Percentiles rank a stretch among this genome's conserved stretches.
Conservation (phyloP, 2,888 invertebrate species). For the Himalopsyche kuldschensis region DNA sequence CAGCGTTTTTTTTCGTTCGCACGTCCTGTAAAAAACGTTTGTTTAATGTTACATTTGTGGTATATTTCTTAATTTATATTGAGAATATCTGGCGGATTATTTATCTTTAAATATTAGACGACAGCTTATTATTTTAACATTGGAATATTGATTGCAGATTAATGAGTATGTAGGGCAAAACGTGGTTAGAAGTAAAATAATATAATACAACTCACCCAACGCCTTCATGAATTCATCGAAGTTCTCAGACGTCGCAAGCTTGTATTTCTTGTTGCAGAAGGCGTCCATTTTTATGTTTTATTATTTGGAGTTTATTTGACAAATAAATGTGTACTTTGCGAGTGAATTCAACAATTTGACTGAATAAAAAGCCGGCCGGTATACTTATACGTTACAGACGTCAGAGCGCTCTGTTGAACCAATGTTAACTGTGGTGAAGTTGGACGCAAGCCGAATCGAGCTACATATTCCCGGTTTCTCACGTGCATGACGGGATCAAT, state of each 20-base stretch:
- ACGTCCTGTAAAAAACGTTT: no score
- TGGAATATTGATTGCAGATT: no score
- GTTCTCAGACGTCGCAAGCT: constrained; percentile 67
- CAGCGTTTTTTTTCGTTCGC: no score
- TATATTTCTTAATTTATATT: no score
- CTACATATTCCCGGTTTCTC: not conserved
- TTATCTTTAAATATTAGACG: no score
- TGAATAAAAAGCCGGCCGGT: constrained; percentile 1
- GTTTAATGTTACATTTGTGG: no score
- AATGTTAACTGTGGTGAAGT: constrained; percentile 6
- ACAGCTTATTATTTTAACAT: no score
- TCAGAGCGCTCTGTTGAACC: not conserved
- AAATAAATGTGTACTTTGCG: not conserved
- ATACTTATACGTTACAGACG: not conserved
- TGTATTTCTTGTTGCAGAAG: constrained; percentile 67
- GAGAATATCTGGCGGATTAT: no score
- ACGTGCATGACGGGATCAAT: not conserved
- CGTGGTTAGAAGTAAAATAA: not conserved
- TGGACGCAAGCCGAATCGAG: constrained; percentile 1
- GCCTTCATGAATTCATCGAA: constrained; percentile 80
- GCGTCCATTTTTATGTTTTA: constrained; percentile 33
- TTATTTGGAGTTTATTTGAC: not conserved
- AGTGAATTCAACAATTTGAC: not conserved
- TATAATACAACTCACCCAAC: constrained; percentile 59
- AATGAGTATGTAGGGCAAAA: not conserved